A percentile compares a stretch with the other conserved stretches of the same genome.
These are phyloP conservation scores for Dascyllus trimaculatus DNA, from an alignment of 2,113 vertebrate genomes.

Conservation along the genomic window DNA sequence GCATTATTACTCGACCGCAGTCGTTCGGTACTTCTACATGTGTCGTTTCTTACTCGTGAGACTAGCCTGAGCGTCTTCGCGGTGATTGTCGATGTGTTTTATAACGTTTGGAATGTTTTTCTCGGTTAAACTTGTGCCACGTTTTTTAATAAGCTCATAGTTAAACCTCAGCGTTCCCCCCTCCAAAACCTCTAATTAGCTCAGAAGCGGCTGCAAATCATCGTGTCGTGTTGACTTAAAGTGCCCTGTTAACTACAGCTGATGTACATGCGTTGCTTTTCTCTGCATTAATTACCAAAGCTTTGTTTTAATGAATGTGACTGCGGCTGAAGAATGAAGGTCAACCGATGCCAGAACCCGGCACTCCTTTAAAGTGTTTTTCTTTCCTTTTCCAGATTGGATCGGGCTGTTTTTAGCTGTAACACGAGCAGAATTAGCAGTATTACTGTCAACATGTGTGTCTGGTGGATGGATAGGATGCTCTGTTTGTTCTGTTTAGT, in stretches of 20 bases:
- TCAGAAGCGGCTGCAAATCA: conserved; percentile 25
- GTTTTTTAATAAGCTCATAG: conserved; percentile 76
- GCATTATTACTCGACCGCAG: conserved; percentile 74
- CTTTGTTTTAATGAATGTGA: conserved; percentile 61
- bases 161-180: conserved; percentile 48
- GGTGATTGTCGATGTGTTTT: conserved; percentile 82
- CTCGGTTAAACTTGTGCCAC: conserved; percentile 73
- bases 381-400: no score
- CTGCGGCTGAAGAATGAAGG: conserved; percentile 1
- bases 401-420: no score
- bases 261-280: conserved; percentile 16
- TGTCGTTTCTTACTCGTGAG: conserved; percentile 91
- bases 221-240: conserved; percentile 33
- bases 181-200: conserved; percentile 21
- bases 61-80: conserved; percentile 85
- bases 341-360: not conserved
- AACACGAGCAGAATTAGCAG: not conserved
- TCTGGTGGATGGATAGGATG: not conserved
- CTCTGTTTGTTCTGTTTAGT: not conserved
- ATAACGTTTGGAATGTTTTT: conserved; percentile 76
- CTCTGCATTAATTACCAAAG: conserved; percentile 68
- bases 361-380: not conserved
- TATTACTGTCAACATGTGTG: not conserved
- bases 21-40: conserved; percentile 84
- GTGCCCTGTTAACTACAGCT: conserved; percentile 42